These are phyloP conservation scores for Sicus ferrugineus DNA, from an alignment of 2,888 invertebrate species.

Conservation along the genomic window DNA sequence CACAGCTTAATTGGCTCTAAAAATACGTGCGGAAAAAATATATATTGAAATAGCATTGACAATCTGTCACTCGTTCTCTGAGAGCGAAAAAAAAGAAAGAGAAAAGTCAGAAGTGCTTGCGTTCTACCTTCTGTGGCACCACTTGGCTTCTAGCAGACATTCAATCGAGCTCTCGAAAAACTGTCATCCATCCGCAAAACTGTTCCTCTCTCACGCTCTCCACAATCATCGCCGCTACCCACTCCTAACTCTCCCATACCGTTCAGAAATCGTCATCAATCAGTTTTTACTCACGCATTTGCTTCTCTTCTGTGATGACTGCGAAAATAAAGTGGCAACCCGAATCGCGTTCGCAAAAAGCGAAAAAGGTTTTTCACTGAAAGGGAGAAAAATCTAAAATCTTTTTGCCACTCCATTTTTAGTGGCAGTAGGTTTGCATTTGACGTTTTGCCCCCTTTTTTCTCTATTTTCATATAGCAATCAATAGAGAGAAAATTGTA, in stretches of 20 bases:
- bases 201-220: too few relatives aligned
- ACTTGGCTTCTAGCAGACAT: background rate
- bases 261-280: slow-evolving; percentile 39
- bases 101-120: background rate
- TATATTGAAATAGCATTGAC: slow-evolving; percentile 3
- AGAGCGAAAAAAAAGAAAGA: background rate
- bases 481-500: too few relatives aligned
- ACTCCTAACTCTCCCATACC: too few relatives aligned
- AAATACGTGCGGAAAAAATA: background rate
- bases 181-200: background rate
- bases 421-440: too few relatives aligned
- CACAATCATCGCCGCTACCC: background rate
- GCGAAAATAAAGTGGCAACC: slow-evolving; percentile 1
- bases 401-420: too few relatives aligned
- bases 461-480: too few relatives aligned
- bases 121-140: background rate
- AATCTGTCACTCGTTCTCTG: slow-evolving; percentile 20
- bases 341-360: too few relatives aligned
- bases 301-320: background rate
- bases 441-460: too few relatives aligned
- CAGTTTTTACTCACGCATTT: slow-evolving; percentile 27
- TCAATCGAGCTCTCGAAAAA: slow-evolving; percentile 1
- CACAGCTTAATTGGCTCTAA: background rate
- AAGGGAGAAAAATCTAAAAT: too few relatives aligned
- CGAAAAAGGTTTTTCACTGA: too few relatives aligned